Conservation (phyloP, 2,797 vertebrate genomes). For the Ctenochaetus hawaiiensis region DNA sequence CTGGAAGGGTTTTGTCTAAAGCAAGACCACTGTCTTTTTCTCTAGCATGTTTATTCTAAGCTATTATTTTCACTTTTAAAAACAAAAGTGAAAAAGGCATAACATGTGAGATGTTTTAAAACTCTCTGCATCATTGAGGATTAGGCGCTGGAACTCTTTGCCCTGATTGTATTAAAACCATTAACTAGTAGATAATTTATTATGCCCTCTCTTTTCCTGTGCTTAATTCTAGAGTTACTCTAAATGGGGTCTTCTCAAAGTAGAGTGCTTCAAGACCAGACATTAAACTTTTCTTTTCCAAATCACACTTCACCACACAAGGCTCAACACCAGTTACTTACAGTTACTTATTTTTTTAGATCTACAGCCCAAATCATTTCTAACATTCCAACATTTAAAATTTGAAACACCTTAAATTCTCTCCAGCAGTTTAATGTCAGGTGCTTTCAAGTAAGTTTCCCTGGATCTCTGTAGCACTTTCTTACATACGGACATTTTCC, state of each 20-base stretch:
- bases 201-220: not conserved
- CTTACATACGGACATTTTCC: constrained; percentile 31
- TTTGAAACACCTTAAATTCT: constrained; percentile 16
- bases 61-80: constrained; percentile 41
- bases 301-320: constrained; percentile 6
- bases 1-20: constrained; percentile 29
- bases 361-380: constrained; percentile 10
- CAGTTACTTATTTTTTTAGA: not conserved
- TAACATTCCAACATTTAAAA: not conserved
- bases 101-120: constrained; percentile 35
- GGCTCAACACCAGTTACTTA: constrained; percentile 2
- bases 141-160: constrained; percentile 22
- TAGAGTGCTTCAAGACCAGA: constrained; percentile 2
- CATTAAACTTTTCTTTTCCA: not conserved
- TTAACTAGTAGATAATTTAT: not conserved
- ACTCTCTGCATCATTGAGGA: constrained; percentile 29
- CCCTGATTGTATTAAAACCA: constrained; percentile 28
- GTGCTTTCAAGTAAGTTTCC: constrained; percentile 29
- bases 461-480: constrained; percentile 13
- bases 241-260: not conserved
- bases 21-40: constrained; percentile 21
- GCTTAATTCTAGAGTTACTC: constrained; percentile 16
- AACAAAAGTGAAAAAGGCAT: constrained; percentile 24
- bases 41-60: constrained; percentile 29
- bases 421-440: constrained; percentile 16